Base-by-base conservation (phyloP, 2,797 vertebrate species). In the Chelonia mydas region DNA sequence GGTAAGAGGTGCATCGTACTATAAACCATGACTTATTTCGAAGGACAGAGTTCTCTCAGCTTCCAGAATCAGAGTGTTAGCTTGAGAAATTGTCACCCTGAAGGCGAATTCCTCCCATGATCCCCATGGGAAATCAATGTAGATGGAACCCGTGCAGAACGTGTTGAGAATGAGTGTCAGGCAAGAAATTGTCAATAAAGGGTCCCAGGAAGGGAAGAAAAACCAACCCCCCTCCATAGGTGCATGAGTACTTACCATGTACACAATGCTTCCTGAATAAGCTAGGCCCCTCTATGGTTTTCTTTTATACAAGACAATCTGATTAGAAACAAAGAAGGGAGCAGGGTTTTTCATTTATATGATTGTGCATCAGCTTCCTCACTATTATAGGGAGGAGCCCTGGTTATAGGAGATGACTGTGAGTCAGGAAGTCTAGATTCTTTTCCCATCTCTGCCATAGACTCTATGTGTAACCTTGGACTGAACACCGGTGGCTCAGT, bases 1-100 rank as follows among this genome's bases (percentile, higher is more conserved):
- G 96, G 97, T 97, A 97, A 97, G 95, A 89, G 3, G 80, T 27
- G 21, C 37, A 86, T 3, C 5, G 15, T 2, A 0, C 49, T 53
- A 53, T 85, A 78, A 50, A 83, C 94, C 8, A 53, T 31, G 77
- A 55, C 3, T n/a, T 92, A 11, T 90, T 90, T 88, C 47, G 54
- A 87, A 87, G 86, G 23, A 31, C 28, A 19, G 55, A 59, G 5
- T 21, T 45, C 33, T 27, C 41, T 49, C 28, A 11, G 28, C 11
- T 19, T 45, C 27, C 19, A 23, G 45, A 61, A 11, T 45, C 10
- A 4, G 6, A 6, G 41, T 74, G 27, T 25, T 61, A n/a, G 49
- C 37, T 31, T 77, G 25, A 77, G 27, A 31, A 31, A 77, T 77
- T 87, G 27, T 47, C 7, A 6, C 41, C 65, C 49, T n/a, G 28